Base-by-base conservation (phyloP, 2,797 vertebrate genomes). In the Manis javanica region DNA sequence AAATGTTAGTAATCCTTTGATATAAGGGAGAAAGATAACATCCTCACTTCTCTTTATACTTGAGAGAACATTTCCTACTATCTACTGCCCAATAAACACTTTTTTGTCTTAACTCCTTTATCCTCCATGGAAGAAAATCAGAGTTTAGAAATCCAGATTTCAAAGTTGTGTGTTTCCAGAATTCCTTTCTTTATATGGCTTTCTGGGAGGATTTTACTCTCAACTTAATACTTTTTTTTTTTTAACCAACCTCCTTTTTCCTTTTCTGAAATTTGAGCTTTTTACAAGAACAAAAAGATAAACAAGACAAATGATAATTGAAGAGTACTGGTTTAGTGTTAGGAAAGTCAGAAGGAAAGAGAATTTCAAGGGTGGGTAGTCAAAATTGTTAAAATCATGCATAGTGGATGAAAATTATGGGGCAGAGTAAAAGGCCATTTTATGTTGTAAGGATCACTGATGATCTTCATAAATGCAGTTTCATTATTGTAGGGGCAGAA, bases 331-430 rank as follows among this genome's bases (percentile, higher is more conserved):
- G 13, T 90, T 96, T 51, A 72, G 61, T 29, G 10, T 93, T 77
- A 77, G 46, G 72, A 79, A 94, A 92, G 13, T 94, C 10, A 51
- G 74, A 78, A 84, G 55, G 55, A 85, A 97, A 97, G 51, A 86
- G 68, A 82, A 97, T 91, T 95, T 96, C 86, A 94, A 81, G 74
- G 59, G 90, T 96, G 72, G n/a, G 13, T 95, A 79, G 69, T 94
- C 39, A 83, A 96, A 93, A 87, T 79, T 91, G 71, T 93, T 92
- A 96, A 94, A 95, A 53, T 64, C 69, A 14, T 81, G 24, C 24
- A 75, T 24, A 90, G 71, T 72, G 24, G 37, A 55, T 87, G 72
- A 87, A 87, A 93, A 91, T 13, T 63, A 81, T 49, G 13, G n/a
- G 81, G 34, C 42, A n/a, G 31, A 92, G 26, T 84, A 79, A 57